Evolutionary conservation across 2,113 vertebrate species (phyloP), one percentile per base, ranked within the genome.

Genomic region (Amphilophus citrinellus): DNA sequence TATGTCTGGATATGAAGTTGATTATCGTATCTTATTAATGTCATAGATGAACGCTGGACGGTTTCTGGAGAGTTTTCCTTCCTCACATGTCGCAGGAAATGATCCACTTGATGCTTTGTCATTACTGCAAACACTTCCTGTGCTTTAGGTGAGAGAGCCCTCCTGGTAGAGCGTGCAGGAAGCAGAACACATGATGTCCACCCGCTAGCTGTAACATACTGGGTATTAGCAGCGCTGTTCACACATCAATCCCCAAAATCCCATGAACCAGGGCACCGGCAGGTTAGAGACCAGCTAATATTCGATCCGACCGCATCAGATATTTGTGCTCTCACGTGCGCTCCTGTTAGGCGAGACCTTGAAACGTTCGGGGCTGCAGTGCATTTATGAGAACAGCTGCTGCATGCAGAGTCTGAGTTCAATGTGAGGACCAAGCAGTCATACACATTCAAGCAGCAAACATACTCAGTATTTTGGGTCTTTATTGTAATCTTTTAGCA

Each of bases 201-300:
- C 68, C 53, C 30, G 27, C 44, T 73, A 73, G 66, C 66, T 2
- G 66, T 53, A 53, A 73, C 32, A 10, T 44, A 73, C 27, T 73
- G 17, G 11, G 27, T 32, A n/a, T 73, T 53, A 53, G 14, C 24
- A 18, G 0, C 17, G 10, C 44, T 71, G 66, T 0, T 53, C 44
- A 73, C 66, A 73, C 66, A n/a, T 73, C 66, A n/a, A 53, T 35
- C 47, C 1, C 47, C 47, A 73, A 27, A 73, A 53, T 56, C 47
- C 1, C 5, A 56, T 56, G 68, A 35, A 20, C 68, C 32, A 35
- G 27, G 47, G 53, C 14, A 47, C 27, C 53, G 68, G 27, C 68
- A 56, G 66, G 44, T 71, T 71, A 71, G 66, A 71, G 18, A 71
- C 18, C 66, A 20, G 18, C 47, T 73, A 56, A 73, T 56, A 73